Evolutionary conservation across 2,113 vertebrate genomes (phyloP).

Genomic region (Hiodon alosoides): DNA sequence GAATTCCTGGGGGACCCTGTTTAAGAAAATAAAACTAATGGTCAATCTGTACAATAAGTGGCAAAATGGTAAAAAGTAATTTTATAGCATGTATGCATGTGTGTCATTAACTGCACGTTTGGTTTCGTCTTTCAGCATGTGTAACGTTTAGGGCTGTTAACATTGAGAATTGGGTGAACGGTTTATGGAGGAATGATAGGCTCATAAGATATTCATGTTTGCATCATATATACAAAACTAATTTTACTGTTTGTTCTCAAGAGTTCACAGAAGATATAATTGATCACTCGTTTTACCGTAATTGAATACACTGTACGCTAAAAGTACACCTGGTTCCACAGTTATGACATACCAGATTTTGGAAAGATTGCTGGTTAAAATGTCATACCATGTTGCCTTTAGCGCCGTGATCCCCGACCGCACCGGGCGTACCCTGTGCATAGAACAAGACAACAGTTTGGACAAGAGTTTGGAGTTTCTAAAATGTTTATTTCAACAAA

Average conservation of each 20-base stretch:
- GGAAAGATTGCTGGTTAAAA: background rate
- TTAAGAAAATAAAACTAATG: slow-evolving; percentile 16
- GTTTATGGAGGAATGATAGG: too few species aligned
- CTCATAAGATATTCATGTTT: too few species aligned
- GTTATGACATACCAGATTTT: background rate
- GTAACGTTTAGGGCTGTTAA: too few species aligned
- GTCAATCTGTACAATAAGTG: background rate
- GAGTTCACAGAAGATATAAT: too few species aligned
- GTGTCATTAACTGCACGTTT: background rate
- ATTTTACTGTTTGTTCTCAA: too few species aligned
- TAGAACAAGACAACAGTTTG: background rate
- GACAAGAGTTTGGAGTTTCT: background rate
- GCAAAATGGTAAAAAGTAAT: background rate
- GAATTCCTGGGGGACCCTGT: slow-evolving; percentile 63
- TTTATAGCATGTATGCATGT: background rate
- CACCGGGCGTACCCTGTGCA: slow-evolving; percentile 58
- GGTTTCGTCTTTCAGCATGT: too few species aligned
- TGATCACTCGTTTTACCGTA: background rate
- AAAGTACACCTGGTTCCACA: background rate
- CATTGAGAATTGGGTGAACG: too few species aligned
- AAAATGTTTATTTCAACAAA: background rate
- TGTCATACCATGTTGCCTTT: slow-evolving; percentile 63
- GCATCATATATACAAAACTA: too few species aligned
- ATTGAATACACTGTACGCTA: background rate
- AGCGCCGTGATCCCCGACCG: slow-evolving; percentile 48